Percentiles rank a stretch among this genome's conserved stretches.
phyloP scores from a whole-genome alignment of 2,113 vertebrate species.

The Trichomycterus rosablanca region DNA sequence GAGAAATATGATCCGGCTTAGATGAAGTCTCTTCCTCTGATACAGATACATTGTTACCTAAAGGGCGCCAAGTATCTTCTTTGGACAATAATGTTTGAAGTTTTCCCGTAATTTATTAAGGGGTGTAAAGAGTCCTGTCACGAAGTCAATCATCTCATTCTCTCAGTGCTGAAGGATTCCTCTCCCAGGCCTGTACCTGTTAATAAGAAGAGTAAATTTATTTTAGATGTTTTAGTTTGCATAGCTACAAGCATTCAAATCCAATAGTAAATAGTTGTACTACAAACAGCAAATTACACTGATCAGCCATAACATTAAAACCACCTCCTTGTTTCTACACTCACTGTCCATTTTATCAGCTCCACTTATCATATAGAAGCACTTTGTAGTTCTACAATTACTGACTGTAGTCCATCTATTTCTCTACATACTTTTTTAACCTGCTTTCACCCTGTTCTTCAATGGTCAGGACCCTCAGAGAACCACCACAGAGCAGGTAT shows the following conservation, averaged over 20 bases:
- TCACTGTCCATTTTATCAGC: too few species aligned
- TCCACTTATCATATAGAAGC: too few species aligned
- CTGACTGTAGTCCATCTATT: too few species aligned
- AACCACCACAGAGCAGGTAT: too few species aligned
- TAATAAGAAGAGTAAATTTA: conserved; percentile 31
- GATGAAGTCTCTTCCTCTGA: conserved; percentile 69
- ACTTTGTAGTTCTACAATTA: not conserved
- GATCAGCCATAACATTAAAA: too few species aligned
- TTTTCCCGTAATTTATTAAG: conserved; percentile 47
- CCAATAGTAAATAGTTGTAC: too few species aligned
- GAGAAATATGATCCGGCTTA: conserved; percentile 78
- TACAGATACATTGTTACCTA: conserved; percentile 68
- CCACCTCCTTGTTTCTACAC: too few species aligned
- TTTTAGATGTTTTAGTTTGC: conserved; percentile 18
- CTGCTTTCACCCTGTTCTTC: too few species aligned
- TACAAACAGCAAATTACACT: too few species aligned
- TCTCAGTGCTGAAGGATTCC: conserved; percentile 28
- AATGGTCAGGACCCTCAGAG: too few species aligned
- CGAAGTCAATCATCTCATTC: conserved; percentile 59
- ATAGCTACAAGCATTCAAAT: not conserved
- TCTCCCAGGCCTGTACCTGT: conserved; percentile 35
- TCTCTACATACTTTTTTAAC: too few species aligned
- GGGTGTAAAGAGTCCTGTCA: conserved; percentile 37
- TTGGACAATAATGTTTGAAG: conserved; percentile 38
- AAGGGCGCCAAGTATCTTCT: conserved; percentile 45